phyloP scores from a whole-genome alignment of 2,888 invertebrate species.

The Torymus texanus region DNA sequence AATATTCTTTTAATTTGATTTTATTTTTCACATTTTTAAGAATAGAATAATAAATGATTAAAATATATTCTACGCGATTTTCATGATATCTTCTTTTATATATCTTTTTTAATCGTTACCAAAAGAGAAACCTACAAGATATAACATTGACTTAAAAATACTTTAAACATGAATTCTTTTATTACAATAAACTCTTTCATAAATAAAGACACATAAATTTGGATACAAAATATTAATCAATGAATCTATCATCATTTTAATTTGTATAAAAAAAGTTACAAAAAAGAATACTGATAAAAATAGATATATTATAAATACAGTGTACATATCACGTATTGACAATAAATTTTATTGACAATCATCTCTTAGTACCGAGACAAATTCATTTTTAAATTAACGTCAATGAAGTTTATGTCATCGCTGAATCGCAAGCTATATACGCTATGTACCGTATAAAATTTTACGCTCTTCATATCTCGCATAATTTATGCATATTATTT shows the following conservation, averaged over 20 bases:
- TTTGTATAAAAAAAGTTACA: constrained; percentile 47
- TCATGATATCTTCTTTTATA: background rate
- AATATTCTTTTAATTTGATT: constrained; percentile 1
- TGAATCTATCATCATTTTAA: constrained; percentile 29
- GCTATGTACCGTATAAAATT: constrained; percentile 34
- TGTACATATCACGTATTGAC: constrained; percentile 44
- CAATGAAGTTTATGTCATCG: constrained; percentile 9
- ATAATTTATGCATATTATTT: background rate
- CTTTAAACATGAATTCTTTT: background rate
- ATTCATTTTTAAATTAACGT: constrained; percentile 22
- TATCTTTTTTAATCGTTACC: background rate
- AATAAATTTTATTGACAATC: constrained; percentile 35
- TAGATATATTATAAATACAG: constrained; percentile 49
- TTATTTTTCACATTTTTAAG: background rate
- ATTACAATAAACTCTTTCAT: constrained; percentile 35
- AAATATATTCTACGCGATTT: no score
- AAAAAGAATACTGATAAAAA: constrained; percentile 54
- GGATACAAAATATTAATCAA: constrained; percentile 39
- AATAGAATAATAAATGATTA: background rate
- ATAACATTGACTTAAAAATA: constrained; percentile 32
- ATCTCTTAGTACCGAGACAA: constrained; percentile 27
- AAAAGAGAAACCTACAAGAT: constrained; percentile 6
- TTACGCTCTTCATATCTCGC: background rate
- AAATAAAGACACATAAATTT: constrained; percentile 43
- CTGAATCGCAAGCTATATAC: background rate